phyloP scores from a whole-genome alignment of 2,113 vertebrate genomes.

The Thoracochromis brauschi region DNA sequence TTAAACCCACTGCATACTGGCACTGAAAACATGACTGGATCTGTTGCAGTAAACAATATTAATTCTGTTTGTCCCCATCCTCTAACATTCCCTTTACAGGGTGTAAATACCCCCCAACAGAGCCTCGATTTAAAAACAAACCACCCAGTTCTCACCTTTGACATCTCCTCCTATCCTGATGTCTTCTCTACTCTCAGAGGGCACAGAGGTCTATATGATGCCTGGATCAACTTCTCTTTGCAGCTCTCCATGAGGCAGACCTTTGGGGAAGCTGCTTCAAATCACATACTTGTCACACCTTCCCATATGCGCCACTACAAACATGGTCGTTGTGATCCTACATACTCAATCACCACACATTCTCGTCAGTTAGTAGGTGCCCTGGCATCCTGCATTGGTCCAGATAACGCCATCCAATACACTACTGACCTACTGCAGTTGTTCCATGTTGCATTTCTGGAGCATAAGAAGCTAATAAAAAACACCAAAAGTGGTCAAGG shows the following conservation, averaged over 20 bases:
- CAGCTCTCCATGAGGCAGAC: conserved; percentile 71
- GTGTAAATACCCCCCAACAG: neutral
- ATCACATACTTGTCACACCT: conserved; percentile 71
- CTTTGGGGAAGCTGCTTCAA: conserved; percentile 56
- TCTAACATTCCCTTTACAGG: conserved; percentile 46
- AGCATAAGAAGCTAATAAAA: conserved; percentile 71
- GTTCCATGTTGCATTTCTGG: conserved; percentile 69
- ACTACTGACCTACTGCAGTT: conserved; percentile 48
- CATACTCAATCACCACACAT: conserved; percentile 64
- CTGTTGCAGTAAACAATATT: neutral
- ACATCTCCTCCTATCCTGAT: conserved; percentile 70
- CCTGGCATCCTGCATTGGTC: conserved; percentile 37
- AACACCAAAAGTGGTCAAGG: conserved; percentile 70
- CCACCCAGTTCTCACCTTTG: conserved; percentile 67
- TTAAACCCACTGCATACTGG: conserved; percentile 2
- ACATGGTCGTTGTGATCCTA: conserved; percentile 76
- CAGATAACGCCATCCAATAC: conserved; percentile 36
- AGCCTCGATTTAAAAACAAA: conserved; percentile 5
- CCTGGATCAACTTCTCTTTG: conserved; percentile 75
- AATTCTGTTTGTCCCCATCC: conserved; percentile 6
- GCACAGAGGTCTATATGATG: conserved; percentile 71
- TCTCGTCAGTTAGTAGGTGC: conserved; percentile 57
- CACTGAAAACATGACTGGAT: neutral
- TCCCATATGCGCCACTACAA: conserved; percentile 78
- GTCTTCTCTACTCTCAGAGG: conserved; percentile 66